phyloP scores from a whole-genome alignment of 2,113 vertebrate species.

The Diadophis punctatus region DNA sequence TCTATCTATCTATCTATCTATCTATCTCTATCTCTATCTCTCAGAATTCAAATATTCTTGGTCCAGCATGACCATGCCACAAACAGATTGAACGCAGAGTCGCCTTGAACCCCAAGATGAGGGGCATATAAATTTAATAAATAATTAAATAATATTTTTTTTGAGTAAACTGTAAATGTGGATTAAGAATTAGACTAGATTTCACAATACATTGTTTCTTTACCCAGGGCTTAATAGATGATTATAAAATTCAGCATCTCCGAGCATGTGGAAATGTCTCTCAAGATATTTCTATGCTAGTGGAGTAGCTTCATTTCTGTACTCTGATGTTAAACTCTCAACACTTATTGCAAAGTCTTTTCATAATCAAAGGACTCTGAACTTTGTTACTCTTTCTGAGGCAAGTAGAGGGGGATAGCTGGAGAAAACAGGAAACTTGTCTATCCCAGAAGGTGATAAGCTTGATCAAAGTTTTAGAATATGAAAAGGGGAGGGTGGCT shows the following conservation, averaged over 20 bases:
- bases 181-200: neutral
- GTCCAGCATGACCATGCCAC: neutral
- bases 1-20: too few relatives aligned
- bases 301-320: neutral
- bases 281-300: neutral
- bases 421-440: neutral
- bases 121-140: neutral
- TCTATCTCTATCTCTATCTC: neutral
- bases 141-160: neutral
- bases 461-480: neutral
- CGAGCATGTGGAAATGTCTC: neutral
- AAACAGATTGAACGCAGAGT: neutral
- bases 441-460: neutral
- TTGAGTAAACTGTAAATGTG: neutral
- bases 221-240: neutral
- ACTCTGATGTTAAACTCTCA: neutral
- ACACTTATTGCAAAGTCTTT: neutral
- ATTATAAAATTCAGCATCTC: neutral
- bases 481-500: neutral
- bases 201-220: neutral
- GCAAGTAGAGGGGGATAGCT: neutral
- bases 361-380: neutral
- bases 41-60: neutral
- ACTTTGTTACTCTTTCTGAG: neutral
- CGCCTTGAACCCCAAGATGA: neutral